These are phyloP conservation scores for Rhingia rostrata DNA, from an alignment of 2,888 invertebrate species.

Conservation along the genomic window DNA sequence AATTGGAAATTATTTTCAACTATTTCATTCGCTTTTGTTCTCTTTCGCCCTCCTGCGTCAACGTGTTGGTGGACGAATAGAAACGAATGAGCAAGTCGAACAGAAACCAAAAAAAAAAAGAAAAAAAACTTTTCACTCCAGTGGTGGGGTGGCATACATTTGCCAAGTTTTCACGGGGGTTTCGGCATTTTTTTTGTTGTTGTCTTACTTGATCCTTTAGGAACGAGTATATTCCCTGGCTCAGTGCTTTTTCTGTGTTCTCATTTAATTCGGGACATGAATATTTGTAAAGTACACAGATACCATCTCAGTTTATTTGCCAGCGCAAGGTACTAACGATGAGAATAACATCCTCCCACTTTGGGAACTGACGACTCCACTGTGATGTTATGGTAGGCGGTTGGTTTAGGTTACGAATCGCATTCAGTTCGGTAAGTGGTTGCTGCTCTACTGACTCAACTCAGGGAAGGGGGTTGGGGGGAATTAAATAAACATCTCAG, in stretches of 20 bases:
- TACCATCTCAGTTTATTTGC: conserved; percentile 61
- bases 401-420: too few species aligned
- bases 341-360: conserved; percentile 14
- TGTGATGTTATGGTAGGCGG: too few species aligned
- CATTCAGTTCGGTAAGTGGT: not conserved
- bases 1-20: conserved; percentile 35
- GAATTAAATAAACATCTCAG: not conserved
- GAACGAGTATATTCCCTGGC: too few species aligned
- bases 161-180: conserved; percentile 9
- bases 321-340: conserved; percentile 42
- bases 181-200: conserved; percentile 1
- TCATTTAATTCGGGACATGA: conserved; percentile 50
- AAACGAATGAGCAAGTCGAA: too few species aligned
- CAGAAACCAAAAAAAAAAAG: too few species aligned
- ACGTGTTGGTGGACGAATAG: too few species aligned
- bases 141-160: not conserved
- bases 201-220: conserved; percentile 16
- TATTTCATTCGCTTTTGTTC: too few species aligned
- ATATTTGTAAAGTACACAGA: conserved; percentile 62
- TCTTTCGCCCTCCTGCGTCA: too few species aligned
- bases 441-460: not conserved
- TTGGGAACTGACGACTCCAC: not conserved
- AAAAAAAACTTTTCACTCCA: not conserved
- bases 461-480: not conserved
- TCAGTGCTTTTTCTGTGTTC: conserved; percentile 11